Percentiles rank a stretch among this genome's conserved stretches.
Evolutionary conservation across 1,140 invertebrate genomes (phyloP).

Genomic region (Carcinoscorpius rotundicauda): DNA sequence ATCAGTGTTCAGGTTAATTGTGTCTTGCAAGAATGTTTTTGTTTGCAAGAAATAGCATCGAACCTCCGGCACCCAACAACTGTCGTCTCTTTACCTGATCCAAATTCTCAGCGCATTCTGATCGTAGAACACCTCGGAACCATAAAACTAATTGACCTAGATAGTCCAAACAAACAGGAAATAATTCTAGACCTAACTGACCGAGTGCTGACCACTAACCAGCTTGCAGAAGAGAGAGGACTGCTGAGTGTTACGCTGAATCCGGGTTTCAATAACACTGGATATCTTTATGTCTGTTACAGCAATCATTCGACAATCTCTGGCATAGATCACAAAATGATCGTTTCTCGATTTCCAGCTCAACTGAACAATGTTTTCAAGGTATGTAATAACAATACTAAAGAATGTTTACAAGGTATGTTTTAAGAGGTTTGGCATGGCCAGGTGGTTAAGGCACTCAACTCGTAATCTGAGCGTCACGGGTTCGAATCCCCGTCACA

Average conservation of each 20-base stretch:
- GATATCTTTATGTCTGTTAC: constrained; percentile 9
- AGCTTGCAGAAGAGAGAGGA: constrained; percentile 5
- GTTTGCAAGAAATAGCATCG: not conserved
- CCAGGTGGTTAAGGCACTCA: too few relatives aligned
- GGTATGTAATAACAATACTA: not conserved
- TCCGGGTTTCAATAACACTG: constrained; percentile 4
- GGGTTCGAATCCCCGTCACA: too few relatives aligned
- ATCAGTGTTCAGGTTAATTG: too few relatives aligned
- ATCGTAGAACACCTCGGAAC: constrained; percentile 5
- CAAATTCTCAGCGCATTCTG: not conserved
- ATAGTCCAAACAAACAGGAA: not conserved
- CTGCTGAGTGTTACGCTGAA: constrained; percentile 9
- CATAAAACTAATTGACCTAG: not conserved
- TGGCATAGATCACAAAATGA: constrained; percentile 2
- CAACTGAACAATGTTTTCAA: not conserved
- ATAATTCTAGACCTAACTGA: constrained; percentile 8
- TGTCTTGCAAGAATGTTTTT: not conserved
- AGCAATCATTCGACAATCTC: not conserved
- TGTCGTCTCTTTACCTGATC: not conserved
- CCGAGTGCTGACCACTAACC: not conserved
- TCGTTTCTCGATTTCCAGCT: constrained; percentile 1
- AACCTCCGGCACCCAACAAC: constrained; percentile 1
- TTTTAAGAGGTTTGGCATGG: not conserved
- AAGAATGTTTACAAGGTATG: not conserved
- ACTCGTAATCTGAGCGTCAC: too few relatives aligned